Evolutionary conservation across 2,797 vertebrate species (phyloP), one percentile per base, ranked within the genome.

Genomic region (Choloepus didactylus): DNA sequence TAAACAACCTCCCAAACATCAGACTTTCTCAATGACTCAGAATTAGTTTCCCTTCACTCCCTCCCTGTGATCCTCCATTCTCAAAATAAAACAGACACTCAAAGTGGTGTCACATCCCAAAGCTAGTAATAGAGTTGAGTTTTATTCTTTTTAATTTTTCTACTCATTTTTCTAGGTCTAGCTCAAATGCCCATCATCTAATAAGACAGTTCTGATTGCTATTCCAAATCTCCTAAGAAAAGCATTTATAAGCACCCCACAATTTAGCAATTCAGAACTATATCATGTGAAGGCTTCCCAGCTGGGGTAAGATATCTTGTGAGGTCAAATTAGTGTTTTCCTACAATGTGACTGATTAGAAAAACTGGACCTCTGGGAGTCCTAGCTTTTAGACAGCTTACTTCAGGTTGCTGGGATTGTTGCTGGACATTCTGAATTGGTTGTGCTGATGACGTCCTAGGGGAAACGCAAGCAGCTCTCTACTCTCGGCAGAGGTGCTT

Each of bases 31-130:
- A 25, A 25, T 64, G 82, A 82, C 62, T 38, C 82, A 66, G 54
- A 56, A 56, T 56, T 56, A 56, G 54, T 56, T 56, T 56, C 18
- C 54, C 54, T 56, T 56, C 21, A 5, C 12, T 46, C 18, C 67
- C 23, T 66, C 23, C 18, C 49, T 84, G 66, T 72, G 31, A 14
- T 51, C 21, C 31, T 79, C 67, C 25, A 41, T 56, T 83, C 56
- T 73, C 46, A 44, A 94, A 84, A 59, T 60, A 54, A 88, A 84
- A 56, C 60, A 88, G 88, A 88, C 27, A 73, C 29, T 35, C 56
- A 35, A 72, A 91, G 64, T 59, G 14, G n/a, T 41, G 5, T 88
- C 67, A 67, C 16, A 31, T 14, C 72, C 70, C 59, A 89, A 41
- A 46, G 60, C 80, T 60, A 75, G 49, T 41, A 56, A 54, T 21